phyloP scores from a whole-genome alignment of 2,113 vertebrate genomes.

The Cranoglanis bouderius region DNA sequence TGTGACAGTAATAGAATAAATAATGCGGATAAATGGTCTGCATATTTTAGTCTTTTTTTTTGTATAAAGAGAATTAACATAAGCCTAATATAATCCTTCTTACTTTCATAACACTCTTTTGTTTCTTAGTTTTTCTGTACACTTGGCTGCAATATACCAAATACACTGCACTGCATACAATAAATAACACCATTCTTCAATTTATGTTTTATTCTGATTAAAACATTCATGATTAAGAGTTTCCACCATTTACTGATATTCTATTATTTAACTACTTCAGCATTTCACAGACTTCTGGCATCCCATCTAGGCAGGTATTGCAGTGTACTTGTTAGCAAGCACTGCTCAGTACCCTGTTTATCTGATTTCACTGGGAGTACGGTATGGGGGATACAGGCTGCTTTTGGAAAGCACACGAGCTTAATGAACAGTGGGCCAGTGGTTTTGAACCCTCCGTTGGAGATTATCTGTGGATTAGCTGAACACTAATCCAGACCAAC shows the following conservation, averaged over 20 bases:
- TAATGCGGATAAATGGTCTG: not conserved
- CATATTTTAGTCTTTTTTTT: not conserved
- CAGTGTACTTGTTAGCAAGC: not conserved
- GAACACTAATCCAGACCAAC: constrained; percentile 35
- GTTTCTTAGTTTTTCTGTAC: not conserved
- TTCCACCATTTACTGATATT: not conserved
- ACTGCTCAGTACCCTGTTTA: not conserved
- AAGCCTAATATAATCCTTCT: not conserved
- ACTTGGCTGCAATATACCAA: not conserved
- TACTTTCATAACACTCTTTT: not conserved
- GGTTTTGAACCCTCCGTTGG: constrained; percentile 19
- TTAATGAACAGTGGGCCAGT: constrained; percentile 38
- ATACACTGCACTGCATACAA: not conserved
- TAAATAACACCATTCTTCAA: not conserved
- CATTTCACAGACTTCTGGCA: not conserved
- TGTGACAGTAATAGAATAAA: not conserved
- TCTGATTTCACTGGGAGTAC: not conserved
- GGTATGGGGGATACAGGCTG: not conserved
- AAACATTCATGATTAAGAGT: not conserved
- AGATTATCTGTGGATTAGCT: constrained; percentile 51
- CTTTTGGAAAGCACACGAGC: constrained; percentile 19
- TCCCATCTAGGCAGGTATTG: not conserved
- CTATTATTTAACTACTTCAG: not conserved
- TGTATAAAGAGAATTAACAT: not conserved
- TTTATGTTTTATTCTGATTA: not conserved